These are phyloP conservation scores for Dasysyrphus albostriatus DNA, from an alignment of 2,888 invertebrate genomes.

Conservation along the genomic window DNA sequence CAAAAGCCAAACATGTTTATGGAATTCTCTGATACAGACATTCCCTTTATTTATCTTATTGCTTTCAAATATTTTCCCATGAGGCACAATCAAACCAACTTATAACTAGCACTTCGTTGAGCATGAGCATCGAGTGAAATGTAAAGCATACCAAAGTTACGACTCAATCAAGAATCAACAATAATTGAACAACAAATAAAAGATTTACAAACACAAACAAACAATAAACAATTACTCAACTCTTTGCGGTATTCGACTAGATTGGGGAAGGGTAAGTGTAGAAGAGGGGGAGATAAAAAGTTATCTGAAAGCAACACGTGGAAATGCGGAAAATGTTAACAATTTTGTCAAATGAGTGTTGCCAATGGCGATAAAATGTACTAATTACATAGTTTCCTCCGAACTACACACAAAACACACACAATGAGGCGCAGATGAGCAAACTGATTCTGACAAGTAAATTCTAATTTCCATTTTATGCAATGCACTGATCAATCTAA, in stretches of 20 bases:
- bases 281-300: neutral
- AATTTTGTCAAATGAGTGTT: slow-evolving; percentile 35
- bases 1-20: neutral
- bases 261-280: neutral
- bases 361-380: slow-evolving; percentile 34
- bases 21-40: neutral
- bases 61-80: slow-evolving; percentile 16
- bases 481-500: slow-evolving; percentile 37
- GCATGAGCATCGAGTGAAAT: neutral
- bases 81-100: neutral
- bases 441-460: slow-evolving; percentile 21
- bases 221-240: slow-evolving; percentile 31
- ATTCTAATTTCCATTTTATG: slow-evolving; percentile 34
- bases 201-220: slow-evolving; percentile 41
- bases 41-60: neutral
- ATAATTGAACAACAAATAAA: slow-evolving; percentile 11
- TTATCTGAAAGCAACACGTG: slow-evolving; percentile 63
- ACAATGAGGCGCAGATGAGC: neutral
- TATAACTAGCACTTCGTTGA: neutral
- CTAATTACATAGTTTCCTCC: neutral
- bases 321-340: slow-evolving; percentile 54
- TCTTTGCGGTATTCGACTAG: neutral
- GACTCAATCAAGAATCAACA: slow-evolving; percentile 14
- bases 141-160: neutral
- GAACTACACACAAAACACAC: neutral